Conservation (phyloP, 2,113 vertebrate species). For the Lucifuga dentata region DNA sequence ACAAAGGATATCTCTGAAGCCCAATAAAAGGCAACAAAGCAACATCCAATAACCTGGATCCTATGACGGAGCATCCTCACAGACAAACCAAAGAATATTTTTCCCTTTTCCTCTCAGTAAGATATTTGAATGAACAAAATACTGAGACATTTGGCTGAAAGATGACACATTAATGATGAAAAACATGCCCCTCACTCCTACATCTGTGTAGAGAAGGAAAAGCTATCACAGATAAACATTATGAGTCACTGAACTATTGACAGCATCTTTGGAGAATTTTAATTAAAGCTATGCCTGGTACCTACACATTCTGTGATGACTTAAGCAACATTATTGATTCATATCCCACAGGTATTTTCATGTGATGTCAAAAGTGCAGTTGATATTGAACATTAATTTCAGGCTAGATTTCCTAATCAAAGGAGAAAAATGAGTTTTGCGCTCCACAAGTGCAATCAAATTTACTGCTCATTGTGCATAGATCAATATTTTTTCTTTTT, state of each 20-base stretch:
- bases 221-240: constrained; percentile 40
- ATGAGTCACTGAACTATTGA: constrained; percentile 55
- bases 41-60: not conserved
- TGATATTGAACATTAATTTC: constrained; percentile 50
- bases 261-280: constrained; percentile 50
- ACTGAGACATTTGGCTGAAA: constrained; percentile 20
- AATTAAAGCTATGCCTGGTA: constrained; percentile 49
- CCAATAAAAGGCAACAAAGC: not conserved
- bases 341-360: constrained; percentile 29
- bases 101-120: constrained; percentile 24
- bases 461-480: constrained; percentile 33
- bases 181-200: constrained; percentile 23
- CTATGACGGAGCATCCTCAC: not conserved
- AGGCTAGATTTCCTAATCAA: constrained; percentile 52
- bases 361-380: constrained; percentile 23
- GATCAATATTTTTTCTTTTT: constrained; percentile 64
- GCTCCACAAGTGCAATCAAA: constrained; percentile 44
- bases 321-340: constrained; percentile 52
- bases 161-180: constrained; percentile 29
- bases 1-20: not conserved
- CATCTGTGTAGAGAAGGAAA: constrained; percentile 29
- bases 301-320: constrained; percentile 34
- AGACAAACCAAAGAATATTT: constrained; percentile 17
- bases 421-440: constrained; percentile 19
- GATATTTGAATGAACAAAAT: not conserved